Conservation (phyloP, 1,140 invertebrate genomes). For the Nilaparvata lugens region DNA sequence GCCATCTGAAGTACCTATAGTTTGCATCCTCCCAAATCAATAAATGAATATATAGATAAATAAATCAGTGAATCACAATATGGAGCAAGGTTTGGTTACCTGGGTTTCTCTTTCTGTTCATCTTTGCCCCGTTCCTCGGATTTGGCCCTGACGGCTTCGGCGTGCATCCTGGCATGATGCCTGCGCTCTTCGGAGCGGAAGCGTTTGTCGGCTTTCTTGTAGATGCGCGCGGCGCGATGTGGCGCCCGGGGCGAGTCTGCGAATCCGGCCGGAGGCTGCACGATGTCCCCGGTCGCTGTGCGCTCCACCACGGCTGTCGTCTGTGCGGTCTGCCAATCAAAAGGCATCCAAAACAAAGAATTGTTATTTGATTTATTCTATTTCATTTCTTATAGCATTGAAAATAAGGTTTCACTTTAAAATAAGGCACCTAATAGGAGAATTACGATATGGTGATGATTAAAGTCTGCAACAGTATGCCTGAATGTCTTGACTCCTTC, state of each 20-base stretch:
- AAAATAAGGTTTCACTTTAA: too few species aligned
- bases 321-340: constrained; percentile 23
- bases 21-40: too few species aligned
- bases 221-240: constrained; percentile 43
- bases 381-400: too few species aligned
- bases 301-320: constrained; percentile 26
- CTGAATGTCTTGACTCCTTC: too few species aligned
- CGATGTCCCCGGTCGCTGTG: constrained; percentile 51
- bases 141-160: constrained; percentile 35
- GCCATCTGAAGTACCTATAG: too few species aligned
- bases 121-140: constrained; percentile 69
- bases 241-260: constrained; percentile 64
- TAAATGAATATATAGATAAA: too few species aligned
- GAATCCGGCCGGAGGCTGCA: constrained; percentile 76
- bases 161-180: constrained; percentile 19
- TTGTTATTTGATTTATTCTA: too few species aligned
- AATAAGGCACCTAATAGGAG: too few species aligned
- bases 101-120: constrained; percentile 50
- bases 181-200: constrained; percentile 65
- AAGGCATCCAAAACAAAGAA: too few species aligned
- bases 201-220: constrained; percentile 72
- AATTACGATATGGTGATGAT: too few species aligned
- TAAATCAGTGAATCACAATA: too few species aligned
- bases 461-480: too few species aligned
- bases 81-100: constrained; percentile 28